A percentile compares a stretch with the other conserved stretches of the same genome.
Evolutionary conservation across 1,140 invertebrate genomes (phyloP).

Genomic region (Metopolophium dirhodum): DNA sequence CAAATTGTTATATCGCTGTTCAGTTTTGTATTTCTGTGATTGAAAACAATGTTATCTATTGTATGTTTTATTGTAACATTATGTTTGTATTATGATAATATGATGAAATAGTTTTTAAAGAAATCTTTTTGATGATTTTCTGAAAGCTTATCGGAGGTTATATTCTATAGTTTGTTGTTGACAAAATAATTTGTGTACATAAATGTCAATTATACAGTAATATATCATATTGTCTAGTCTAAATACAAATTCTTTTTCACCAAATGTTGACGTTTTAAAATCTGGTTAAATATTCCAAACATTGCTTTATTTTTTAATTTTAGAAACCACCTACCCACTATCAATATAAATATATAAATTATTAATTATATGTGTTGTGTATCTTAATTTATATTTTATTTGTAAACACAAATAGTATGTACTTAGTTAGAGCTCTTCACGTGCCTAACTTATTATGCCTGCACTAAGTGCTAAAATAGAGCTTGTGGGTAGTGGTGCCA

Average conservation of each 20-base stretch:
- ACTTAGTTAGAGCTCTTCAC: too few relatives aligned
- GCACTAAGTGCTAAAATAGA: too few relatives aligned
- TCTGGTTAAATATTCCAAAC: neutral
- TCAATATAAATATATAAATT: too few relatives aligned
- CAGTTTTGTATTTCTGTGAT: neutral
- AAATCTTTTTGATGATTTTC: neutral
- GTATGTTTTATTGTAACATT: neutral
- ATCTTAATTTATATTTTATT: too few relatives aligned
- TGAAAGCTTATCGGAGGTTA: neutral
- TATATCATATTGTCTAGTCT: neutral
- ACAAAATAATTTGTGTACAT: neutral
- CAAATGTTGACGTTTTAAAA: neutral
- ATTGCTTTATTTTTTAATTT: neutral
- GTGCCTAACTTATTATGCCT: too few relatives aligned
- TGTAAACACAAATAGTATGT: too few relatives aligned
- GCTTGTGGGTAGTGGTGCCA: too few relatives aligned
- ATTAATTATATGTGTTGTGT: too few relatives aligned
- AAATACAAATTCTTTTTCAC: neutral
- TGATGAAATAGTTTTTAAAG: neutral
- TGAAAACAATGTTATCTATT: neutral
- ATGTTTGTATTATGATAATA: neutral
- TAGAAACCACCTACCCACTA: neutral
- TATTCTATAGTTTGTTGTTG: neutral
- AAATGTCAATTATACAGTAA: constrained; percentile 15
- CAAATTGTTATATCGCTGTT: neutral